Conservation (phyloP, 2,113 vertebrate species). For the Sceloporus undulatus region DNA sequence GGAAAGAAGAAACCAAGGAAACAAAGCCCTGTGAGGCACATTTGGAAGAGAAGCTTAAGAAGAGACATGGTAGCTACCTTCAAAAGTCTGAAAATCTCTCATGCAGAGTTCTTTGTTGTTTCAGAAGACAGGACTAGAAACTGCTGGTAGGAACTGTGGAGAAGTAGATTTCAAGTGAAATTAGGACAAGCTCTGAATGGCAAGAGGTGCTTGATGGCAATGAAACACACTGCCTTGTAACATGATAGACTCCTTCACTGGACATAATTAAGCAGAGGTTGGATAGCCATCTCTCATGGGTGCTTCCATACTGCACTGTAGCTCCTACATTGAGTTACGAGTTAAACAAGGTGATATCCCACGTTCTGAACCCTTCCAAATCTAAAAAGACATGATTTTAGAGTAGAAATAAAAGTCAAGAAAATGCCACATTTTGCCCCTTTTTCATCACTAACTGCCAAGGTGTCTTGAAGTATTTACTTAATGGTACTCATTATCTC, state of each 20-base stretch:
- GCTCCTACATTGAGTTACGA: neutral
- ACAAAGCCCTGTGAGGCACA: neutral
- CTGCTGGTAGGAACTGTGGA: too few species aligned
- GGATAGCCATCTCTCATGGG: neutral
- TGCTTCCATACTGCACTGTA: neutral
- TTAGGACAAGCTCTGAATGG: neutral
- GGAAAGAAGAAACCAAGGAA: neutral
- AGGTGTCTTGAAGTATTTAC: neutral
- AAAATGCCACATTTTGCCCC: neutral
- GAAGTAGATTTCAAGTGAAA: too few species aligned
- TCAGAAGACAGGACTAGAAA: too few species aligned
- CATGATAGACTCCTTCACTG: neutral
- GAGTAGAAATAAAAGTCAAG: neutral
- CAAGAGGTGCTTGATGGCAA: neutral
- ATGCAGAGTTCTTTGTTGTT: neutral
- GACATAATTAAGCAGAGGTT: neutral
- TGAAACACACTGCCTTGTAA: neutral
- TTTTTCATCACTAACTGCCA: neutral
- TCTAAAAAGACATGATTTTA: neutral
- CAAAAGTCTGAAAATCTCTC: neutral
- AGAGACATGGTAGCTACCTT: neutral
- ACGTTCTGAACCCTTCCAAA: too few species aligned
- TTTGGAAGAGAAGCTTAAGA: neutral
- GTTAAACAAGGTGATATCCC: neutral
- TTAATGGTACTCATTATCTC: constrained; percentile 18